phyloP scores from a whole-genome alignment of 2,797 vertebrate genomes.

The Atherinosoma microstoma region DNA sequence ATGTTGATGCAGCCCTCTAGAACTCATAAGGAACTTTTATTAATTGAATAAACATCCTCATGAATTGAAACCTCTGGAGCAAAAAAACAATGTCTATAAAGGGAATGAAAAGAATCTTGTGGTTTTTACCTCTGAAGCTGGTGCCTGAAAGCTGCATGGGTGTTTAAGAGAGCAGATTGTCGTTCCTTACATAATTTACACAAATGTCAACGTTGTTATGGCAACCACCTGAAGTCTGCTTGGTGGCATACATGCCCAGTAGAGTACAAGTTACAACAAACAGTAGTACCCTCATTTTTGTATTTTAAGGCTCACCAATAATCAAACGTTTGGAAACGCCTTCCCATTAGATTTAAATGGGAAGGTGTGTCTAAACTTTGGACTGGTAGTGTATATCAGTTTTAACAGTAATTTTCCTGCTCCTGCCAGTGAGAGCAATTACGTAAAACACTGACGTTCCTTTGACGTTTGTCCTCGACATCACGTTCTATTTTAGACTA shows the following conservation, averaged over 20 bases:
- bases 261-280: not conserved
- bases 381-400: too few species aligned
- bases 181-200: not conserved
- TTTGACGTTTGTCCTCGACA: not conserved
- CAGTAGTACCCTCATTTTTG: too few species aligned
- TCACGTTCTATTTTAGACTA: slow-evolving; percentile 6
- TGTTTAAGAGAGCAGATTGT: not conserved
- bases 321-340: too few species aligned
- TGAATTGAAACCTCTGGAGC: too few species aligned
- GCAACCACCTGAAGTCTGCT: not conserved
- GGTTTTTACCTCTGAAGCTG: not conserved
- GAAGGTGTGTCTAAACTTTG: too few species aligned
- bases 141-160: not conserved
- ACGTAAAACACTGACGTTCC: not conserved
- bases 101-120: not conserved
- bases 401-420: not conserved
- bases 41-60: not conserved
- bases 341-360: too few species aligned
- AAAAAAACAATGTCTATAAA: not conserved
- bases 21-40: not conserved
- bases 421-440: not conserved
- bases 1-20: not conserved
- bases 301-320: too few species aligned
- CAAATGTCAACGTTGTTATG: not conserved
- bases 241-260: not conserved